A percentile compares a stretch with the other conserved stretches of the same genome.
phyloP scores from a whole-genome alignment of 2,113 vertebrate genomes.

The Tonatia bakeri region DNA sequence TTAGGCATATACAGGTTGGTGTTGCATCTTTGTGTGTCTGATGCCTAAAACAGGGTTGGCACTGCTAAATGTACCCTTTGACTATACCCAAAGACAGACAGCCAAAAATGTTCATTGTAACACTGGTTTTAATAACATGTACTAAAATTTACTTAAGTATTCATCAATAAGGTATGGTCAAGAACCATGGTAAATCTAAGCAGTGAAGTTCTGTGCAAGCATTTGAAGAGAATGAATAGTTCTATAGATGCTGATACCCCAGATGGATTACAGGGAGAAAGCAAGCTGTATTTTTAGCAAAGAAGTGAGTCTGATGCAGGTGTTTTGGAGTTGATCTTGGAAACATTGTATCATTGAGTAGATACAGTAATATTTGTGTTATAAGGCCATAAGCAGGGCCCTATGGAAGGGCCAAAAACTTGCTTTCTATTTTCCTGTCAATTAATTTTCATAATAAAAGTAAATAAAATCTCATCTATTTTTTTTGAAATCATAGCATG shows the following conservation, averaged over 20 bases:
- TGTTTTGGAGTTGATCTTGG: neutral
- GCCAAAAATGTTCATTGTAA: neutral
- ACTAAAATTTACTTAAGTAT: neutral
- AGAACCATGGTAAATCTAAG: neutral
- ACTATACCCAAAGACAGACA: neutral
- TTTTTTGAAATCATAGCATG: too few relatives aligned
- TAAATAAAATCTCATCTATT: too few relatives aligned
- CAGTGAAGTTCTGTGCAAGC: neutral
- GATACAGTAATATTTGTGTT: neutral
- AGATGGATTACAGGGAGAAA: neutral
- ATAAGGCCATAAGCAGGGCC: neutral
- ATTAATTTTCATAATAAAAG: too few relatives aligned
- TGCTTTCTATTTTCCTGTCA: too few relatives aligned
- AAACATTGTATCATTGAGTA: neutral
- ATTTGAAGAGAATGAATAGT: neutral
- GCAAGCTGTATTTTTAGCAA: neutral
- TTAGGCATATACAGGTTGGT: neutral
- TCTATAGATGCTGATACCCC: neutral
- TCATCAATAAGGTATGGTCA: neutral
- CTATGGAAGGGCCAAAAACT: too few relatives aligned
- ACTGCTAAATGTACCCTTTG: neutral
- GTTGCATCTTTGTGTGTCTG: neutral
- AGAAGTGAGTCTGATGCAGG: neutral
- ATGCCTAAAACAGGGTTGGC: neutral
- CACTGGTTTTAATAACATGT: neutral